These are phyloP conservation scores for Trisateles emortualis DNA, from an alignment of 2,888 invertebrate genomes.

Conservation along the genomic window DNA sequence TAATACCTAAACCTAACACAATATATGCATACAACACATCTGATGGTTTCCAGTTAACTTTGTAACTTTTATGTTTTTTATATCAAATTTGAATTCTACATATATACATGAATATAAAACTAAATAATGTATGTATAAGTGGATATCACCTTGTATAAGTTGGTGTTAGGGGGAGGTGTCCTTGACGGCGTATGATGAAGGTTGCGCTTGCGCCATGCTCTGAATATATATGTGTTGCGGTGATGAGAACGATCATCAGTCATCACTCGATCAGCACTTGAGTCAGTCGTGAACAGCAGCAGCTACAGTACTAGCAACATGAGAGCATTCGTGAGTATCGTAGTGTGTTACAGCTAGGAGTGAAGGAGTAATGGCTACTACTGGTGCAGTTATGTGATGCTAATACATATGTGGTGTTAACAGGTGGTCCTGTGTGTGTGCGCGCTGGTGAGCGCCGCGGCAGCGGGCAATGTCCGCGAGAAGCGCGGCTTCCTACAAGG, in stretches of 20 bases:
- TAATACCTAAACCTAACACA: no score
- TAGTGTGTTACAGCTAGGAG: background rate
- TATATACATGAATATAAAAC: no score
- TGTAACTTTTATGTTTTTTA: no score
- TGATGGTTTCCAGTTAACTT: no score
- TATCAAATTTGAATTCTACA: no score
- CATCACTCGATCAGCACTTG: background rate
- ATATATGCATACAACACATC: no score
- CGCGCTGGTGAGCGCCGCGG: constrained; percentile 11
- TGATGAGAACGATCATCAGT: background rate
- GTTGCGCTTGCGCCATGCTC: background rate
- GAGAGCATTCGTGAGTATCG: constrained; percentile 1
- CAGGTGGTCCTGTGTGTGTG: constrained; percentile 9
- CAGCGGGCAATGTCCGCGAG: constrained; percentile 1
- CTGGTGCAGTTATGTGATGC: background rate
- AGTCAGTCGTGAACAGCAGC: background rate
- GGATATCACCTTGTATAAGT: no score
- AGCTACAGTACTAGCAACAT: background rate
- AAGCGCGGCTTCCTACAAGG: constrained; percentile 15
- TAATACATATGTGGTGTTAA: background rate
- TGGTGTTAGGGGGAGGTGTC: background rate
- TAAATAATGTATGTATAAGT: no score
- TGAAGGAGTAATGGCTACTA: background rate
- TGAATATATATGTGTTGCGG: background rate
- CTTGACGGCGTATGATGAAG: no score